Percentiles rank a stretch among this genome's conserved stretches.
Conservation (phyloP, 2,113 vertebrate genomes). For the Bostrychus sinensis region DNA sequence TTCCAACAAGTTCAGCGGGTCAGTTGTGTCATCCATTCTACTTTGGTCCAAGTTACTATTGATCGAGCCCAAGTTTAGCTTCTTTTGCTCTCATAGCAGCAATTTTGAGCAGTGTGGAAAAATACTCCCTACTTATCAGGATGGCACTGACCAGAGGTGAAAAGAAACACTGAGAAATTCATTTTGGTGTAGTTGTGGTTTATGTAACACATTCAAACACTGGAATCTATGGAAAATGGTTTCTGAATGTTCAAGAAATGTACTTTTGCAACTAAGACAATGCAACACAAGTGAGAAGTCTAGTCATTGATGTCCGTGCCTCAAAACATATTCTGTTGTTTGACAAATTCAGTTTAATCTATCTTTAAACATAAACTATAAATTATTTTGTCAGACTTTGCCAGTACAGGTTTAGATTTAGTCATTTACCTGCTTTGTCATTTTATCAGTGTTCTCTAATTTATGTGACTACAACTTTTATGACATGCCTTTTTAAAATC, state of each 20-base stretch:
- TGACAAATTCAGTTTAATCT: too few relatives aligned
- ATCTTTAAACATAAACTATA: too few relatives aligned
- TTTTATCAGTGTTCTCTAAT: too few relatives aligned
- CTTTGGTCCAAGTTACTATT: slow-evolving; percentile 53
- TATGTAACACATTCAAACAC: background rate
- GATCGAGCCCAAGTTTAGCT: slow-evolving; percentile 58
- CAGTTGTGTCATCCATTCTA: slow-evolving; percentile 62
- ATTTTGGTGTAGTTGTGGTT: background rate
- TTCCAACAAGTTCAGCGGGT: slow-evolving; percentile 66
- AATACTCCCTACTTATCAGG: slow-evolving; percentile 37
- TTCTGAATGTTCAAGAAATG: background rate
- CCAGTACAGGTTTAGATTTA: too few relatives aligned
- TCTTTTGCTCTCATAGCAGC: slow-evolving; percentile 58
- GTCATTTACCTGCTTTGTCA: too few relatives aligned
- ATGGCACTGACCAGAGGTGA: slow-evolving; percentile 8
- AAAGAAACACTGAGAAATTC: background rate
- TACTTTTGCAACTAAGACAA: too few relatives aligned
- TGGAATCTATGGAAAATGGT: background rate
- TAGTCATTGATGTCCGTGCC: too few relatives aligned
- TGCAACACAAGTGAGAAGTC: too few relatives aligned
- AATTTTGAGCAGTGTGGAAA: slow-evolving; percentile 41
- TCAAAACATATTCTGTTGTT: too few relatives aligned
- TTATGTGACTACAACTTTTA: too few relatives aligned
- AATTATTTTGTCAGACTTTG: too few relatives aligned
- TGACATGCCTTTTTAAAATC: too few relatives aligned